phyloP scores from a whole-genome alignment of 1,140 invertebrate species.

The Diuraphis noxia region DNA sequence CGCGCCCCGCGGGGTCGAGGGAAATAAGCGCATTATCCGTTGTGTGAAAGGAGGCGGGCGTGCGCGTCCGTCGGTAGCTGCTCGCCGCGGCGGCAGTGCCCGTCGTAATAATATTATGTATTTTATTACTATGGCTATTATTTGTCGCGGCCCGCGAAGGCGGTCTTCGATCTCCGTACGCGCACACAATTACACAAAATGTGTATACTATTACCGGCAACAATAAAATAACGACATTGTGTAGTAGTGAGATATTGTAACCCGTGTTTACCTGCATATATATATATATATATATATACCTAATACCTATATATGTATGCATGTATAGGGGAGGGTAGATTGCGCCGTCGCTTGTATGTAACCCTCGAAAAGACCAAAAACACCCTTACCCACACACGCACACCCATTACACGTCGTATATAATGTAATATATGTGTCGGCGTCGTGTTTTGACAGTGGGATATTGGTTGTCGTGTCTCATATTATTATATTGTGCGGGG shows the following conservation, averaged over 20 bases:
- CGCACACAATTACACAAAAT: background rate
- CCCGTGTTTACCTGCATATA: too few species aligned
- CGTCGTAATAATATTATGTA: background rate
- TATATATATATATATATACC: background rate
- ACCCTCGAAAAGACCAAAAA: background rate
- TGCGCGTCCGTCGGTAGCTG: background rate
- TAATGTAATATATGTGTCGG: constrained; percentile 6
- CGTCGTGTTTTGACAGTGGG: constrained; percentile 26
- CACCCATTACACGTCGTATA: background rate
- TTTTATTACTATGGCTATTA: background rate
- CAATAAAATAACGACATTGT: constrained; percentile 5
- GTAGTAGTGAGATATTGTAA: background rate
- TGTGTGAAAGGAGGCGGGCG: background rate
- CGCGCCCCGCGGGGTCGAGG: background rate
- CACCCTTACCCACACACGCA: background rate
- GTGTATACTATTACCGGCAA: background rate
- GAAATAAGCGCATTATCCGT: constrained; percentile 1
- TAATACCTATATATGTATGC: background rate
- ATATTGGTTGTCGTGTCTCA: constrained; percentile 6
- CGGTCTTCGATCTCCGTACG: background rate
- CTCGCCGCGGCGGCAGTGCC: background rate
- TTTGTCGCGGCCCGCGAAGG: background rate
- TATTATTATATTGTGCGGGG: background rate
- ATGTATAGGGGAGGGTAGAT: background rate
- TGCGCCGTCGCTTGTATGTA: background rate